phyloP scores from a whole-genome alignment of 2,113 vertebrate genomes.

The Muntiacus reevesi region DNA sequence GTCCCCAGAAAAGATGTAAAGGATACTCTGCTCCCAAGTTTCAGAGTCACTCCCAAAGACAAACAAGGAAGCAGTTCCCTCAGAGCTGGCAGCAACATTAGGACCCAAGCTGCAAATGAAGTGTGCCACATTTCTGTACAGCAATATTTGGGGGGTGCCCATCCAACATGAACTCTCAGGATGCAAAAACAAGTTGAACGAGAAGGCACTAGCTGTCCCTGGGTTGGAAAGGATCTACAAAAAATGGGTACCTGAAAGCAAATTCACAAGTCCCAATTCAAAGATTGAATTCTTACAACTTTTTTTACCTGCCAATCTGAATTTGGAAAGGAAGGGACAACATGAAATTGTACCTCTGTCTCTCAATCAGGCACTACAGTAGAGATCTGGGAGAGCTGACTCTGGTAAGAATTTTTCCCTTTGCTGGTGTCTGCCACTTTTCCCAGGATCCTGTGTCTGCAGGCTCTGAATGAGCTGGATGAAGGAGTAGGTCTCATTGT shows the following conservation, averaged over 20 bases:
- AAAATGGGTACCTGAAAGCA: background rate
- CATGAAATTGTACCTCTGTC: background rate
- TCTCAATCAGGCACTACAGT: background rate
- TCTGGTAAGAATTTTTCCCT: background rate
- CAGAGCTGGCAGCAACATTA: background rate
- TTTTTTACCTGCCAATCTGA: background rate
- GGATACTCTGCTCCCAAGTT: background rate
- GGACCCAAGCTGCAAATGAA: background rate
- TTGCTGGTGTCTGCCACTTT: background rate
- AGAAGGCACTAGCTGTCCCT: background rate
- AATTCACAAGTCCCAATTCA: background rate
- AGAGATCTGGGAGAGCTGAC: background rate
- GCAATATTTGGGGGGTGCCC: background rate
- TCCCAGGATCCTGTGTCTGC: background rate
- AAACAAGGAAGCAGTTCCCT: background rate
- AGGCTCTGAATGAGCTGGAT: background rate
- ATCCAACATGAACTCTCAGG: background rate
- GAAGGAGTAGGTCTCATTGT: background rate
- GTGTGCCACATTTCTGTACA: background rate
- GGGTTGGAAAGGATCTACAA: background rate
- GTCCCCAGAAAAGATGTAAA: background rate
- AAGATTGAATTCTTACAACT: background rate
- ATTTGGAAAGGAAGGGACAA: background rate
- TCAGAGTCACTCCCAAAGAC: background rate
- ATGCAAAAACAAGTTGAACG: background rate